Percentiles rank a stretch among this genome's conserved stretches.
Evolutionary conservation across 2,797 vertebrate species (phyloP).

Genomic region (Microcaecilia unicolor): DNA sequence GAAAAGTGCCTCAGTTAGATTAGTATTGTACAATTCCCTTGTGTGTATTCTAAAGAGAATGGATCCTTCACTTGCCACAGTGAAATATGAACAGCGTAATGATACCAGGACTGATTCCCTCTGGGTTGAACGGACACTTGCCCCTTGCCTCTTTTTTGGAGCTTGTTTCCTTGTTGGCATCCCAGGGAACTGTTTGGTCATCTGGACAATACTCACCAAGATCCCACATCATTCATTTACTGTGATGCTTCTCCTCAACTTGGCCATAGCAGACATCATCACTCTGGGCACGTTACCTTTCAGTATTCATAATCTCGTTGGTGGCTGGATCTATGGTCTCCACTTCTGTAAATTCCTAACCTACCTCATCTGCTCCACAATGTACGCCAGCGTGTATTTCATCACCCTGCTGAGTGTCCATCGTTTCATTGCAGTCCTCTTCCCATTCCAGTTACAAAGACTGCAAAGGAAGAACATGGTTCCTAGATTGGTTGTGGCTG

Average conservation of each 20-base stretch:
- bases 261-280: slow-evolving; percentile 58
- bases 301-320: slow-evolving; percentile 61
- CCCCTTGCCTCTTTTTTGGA: slow-evolving; percentile 48
- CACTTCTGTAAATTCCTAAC: slow-evolving; percentile 41
- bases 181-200: slow-evolving; percentile 64
- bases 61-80: background rate
- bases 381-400: slow-evolving; percentile 69
- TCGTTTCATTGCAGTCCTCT: slow-evolving; percentile 53
- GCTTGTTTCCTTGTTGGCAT: slow-evolving; percentile 54
- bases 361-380: slow-evolving; percentile 54
- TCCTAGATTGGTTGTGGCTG: slow-evolving; percentile 32
- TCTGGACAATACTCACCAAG: slow-evolving; percentile 63
- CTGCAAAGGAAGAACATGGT: slow-evolving; percentile 47
- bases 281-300: slow-evolving; percentile 62
- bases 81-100: too few species aligned
- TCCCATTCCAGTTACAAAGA: slow-evolving; percentile 48
- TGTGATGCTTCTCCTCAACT: slow-evolving; percentile 61
- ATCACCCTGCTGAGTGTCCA: slow-evolving; percentile 68
- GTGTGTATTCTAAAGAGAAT: too few species aligned
- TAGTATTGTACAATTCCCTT: too few species aligned
- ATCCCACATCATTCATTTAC: slow-evolving; percentile 59
- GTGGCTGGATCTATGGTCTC: slow-evolving; percentile 61
- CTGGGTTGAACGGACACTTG: background rate
- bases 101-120: background rate
- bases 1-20: too few species aligned